A percentile compares a stretch with the other conserved stretches of the same genome.
Evolutionary conservation across 2,888 invertebrate species (phyloP).

Genomic region (Stratiomys singularior): DNA sequence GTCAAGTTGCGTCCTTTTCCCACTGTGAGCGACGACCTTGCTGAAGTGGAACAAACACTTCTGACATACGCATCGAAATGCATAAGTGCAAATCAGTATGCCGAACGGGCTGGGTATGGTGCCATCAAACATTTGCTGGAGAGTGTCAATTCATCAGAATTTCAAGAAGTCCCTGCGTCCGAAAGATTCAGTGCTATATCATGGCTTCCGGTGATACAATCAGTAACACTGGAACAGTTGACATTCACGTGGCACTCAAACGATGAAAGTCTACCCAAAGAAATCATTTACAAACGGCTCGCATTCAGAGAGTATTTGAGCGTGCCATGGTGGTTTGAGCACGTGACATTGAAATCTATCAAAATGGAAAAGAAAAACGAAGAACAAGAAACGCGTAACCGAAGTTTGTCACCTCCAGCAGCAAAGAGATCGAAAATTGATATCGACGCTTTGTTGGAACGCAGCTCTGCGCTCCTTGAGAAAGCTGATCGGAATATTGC

Average conservation of each 20-base stretch:
- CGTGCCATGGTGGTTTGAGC: conserved; percentile 60
- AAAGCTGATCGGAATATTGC: conserved; percentile 49
- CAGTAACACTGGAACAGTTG: conserved; percentile 55
- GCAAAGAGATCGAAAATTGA: conserved; percentile 39
- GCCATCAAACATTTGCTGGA: conserved; percentile 57
- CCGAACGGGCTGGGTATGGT: conserved; percentile 55
- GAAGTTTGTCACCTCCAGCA: neutral
- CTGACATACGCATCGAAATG: conserved; percentile 56
- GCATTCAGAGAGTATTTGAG: conserved; percentile 55
- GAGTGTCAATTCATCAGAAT: conserved; percentile 53
- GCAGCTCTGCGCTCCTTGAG: conserved; percentile 43
- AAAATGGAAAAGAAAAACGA: conserved; percentile 25
- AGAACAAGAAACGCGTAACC: conserved; percentile 23
- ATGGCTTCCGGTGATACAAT: conserved; percentile 58
- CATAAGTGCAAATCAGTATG: conserved; percentile 55
- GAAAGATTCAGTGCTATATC: conserved; percentile 53
- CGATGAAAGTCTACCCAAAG: conserved; percentile 52
- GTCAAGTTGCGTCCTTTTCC: conserved; percentile 66
- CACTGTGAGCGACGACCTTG: conserved; percentile 51
- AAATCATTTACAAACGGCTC: conserved; percentile 59
- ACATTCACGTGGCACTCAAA: conserved; percentile 49
- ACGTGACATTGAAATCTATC: conserved; percentile 54
- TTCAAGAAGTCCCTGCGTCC: conserved; percentile 48
- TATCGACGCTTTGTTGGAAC: conserved; percentile 46
- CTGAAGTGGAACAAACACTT: conserved; percentile 56